Base-by-base conservation (phyloP, 2,888 invertebrate genomes). In the Leistus spinibarbis region DNA sequence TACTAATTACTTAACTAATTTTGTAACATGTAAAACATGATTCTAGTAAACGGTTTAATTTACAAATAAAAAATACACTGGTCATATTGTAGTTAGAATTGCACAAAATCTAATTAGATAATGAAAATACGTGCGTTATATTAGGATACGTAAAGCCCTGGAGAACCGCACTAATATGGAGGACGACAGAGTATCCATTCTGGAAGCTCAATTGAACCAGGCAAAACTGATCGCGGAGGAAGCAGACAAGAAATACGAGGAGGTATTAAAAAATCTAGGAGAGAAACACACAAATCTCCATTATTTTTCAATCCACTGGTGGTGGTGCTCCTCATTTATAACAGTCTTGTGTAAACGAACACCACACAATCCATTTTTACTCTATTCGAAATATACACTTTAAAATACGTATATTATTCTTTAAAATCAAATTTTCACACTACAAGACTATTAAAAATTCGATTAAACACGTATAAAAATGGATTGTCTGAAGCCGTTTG, bases 191-290 rank as follows among this genome's bases (percentile, higher is more conserved):
- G 97, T 99, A 87, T 94, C 95, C 86, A 93, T 95, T 85, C 91
- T 99, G 90, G 99, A 99, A 88, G 94, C 95, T 83, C 98, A 99
- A 89, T 93, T 99, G 86, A 91, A 98, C 82, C 98, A 99, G 89
- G 99, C 99, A 86, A 98, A 98, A 91, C 93, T 96, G 89, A 98
- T 99, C 89, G 99, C 99, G 81, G 99, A 99, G 89, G 99, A 99
- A 90, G 97, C 98, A 82, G 99, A 99, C 91, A 96, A 98, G 89
- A 99, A 99, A 95, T 99, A 99, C 88, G 99, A 99, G 92, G 99
- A 99, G 98, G 99, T 99, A 90, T 69, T 77, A 64, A 20, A 24
- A 16, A 17, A 23, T n/a, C 5, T 23, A 23, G 64, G 24, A 64
- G 54, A 71, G 62, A 56, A 63, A 16, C 40, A 40, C 40, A 10